These are phyloP conservation scores for Rhagoletis pomonella DNA, from an alignment of 1,140 invertebrate genomes.

Conservation along the genomic window DNA sequence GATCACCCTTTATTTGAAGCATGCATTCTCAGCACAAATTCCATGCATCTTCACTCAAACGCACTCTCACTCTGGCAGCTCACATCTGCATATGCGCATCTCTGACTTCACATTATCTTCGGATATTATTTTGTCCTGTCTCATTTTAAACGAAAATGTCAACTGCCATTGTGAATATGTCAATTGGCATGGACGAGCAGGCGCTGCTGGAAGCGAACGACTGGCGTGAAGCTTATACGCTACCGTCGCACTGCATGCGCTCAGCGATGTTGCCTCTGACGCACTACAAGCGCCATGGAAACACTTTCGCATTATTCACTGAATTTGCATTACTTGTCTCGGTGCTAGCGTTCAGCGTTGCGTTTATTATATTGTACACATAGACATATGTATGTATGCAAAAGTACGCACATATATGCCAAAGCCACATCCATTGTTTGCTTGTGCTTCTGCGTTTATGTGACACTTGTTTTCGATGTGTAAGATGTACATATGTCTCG, in stretches of 20 bases:
- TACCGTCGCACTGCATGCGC: background rate
- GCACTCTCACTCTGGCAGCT: background rate
- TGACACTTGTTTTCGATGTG: background rate
- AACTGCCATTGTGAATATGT: constrained; percentile 25
- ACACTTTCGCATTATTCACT: background rate
- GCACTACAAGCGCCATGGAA: too few species aligned
- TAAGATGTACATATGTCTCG: background rate
- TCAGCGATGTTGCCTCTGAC: background rate
- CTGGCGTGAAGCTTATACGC: constrained; percentile 6
- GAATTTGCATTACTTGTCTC: constrained; percentile 4
- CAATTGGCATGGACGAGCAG: background rate
- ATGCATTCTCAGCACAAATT: background rate
- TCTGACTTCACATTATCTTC: too few species aligned
- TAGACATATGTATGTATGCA: background rate
- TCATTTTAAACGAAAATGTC: constrained; percentile 47
- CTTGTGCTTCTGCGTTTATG: background rate
- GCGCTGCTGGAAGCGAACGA: background rate
- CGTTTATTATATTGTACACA: too few species aligned
- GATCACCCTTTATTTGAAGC: background rate
- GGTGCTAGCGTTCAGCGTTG: background rate
- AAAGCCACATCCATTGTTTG: background rate
- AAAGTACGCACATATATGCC: too few species aligned
- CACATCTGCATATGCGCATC: too few species aligned
- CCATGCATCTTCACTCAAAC: background rate
- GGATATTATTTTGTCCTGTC: background rate